Conservation (phyloP, 53 echinoderm and acorn worm species). For the Astropecten irregularis region DNA sequence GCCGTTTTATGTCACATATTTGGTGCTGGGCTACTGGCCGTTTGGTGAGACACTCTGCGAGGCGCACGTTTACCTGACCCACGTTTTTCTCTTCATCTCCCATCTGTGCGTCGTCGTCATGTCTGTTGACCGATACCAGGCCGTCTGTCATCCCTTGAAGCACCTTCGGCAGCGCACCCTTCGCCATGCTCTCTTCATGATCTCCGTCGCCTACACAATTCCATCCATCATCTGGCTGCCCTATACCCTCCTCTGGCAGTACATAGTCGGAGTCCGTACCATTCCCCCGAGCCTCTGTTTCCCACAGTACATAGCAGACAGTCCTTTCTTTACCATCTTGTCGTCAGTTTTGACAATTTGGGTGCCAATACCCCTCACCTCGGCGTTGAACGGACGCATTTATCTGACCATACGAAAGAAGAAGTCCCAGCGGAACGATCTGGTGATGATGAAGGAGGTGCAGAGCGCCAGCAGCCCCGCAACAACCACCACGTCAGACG, state of each 20-base stretch:
- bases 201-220: conserved; percentile 54
- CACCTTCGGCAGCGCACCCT: conserved; percentile 51
- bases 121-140: too few relatives aligned
- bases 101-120: conserved; percentile 34
- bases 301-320: conserved; percentile 57
- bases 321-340: conserved; percentile 52
- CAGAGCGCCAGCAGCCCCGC: too few relatives aligned
- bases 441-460: conserved; percentile 15
- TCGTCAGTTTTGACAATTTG: conserved; percentile 58
- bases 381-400: conserved; percentile 52
- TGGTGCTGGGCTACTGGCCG: conserved; percentile 54
- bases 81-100: conserved; percentile 47
- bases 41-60: conserved; percentile 45
- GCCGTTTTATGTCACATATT: conserved; percentile 56
- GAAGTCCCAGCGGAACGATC: neutral
- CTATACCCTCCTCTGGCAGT: conserved; percentile 55
- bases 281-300: conserved; percentile 35
- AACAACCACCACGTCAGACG: too few relatives aligned
- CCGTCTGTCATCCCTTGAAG: too few relatives aligned
- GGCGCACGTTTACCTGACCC: conserved; percentile 44
- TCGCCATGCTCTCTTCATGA: conserved; percentile 54
- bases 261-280: conserved; percentile 43
- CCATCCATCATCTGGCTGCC: conserved; percentile 65
- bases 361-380: conserved; percentile 48
- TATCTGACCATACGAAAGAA: conserved; percentile 44